Conservation (phyloP, 2,888 invertebrate species). For the Carcina quercana region DNA sequence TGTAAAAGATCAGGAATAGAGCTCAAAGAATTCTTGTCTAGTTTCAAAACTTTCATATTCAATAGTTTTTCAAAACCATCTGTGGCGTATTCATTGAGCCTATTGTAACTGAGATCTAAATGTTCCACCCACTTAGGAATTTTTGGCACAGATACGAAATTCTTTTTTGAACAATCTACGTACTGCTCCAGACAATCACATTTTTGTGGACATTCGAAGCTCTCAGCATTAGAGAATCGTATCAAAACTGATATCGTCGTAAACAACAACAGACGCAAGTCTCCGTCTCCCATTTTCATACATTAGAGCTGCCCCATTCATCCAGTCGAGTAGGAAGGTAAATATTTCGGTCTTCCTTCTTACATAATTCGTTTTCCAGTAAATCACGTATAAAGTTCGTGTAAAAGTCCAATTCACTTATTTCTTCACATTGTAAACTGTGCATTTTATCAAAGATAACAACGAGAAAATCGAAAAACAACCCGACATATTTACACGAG, state of each 20-base stretch:
- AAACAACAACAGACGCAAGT: constrained; percentile 63
- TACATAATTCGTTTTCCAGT: constrained; percentile 51
- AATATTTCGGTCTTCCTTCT: constrained; percentile 32
- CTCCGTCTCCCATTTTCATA: constrained; percentile 67
- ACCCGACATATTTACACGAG: constrained; percentile 46
- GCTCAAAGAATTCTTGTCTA: constrained; percentile 73
- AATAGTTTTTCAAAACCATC: constrained; percentile 46
- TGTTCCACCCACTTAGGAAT: constrained; percentile 85
- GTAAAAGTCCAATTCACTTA: constrained; percentile 32
- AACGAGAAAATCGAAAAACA: constrained; percentile 33
- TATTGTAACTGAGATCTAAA: constrained; percentile 77
- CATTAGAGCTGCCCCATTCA: constrained; percentile 54
- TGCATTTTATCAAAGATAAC: constrained; percentile 41
- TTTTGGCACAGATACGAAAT: constrained; percentile 80
- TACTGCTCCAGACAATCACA: constrained; percentile 83
- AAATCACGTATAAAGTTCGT: constrained; percentile 28
- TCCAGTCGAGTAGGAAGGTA: constrained; percentile 31
- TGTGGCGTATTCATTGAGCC: constrained; percentile 53
- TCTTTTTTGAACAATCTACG: constrained; percentile 84
- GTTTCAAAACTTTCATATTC: constrained; percentile 55
- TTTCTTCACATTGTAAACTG: constrained; percentile 30
- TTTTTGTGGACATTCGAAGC: constrained; percentile 76
- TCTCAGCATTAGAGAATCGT: constrained; percentile 47
- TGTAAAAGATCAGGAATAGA: constrained; percentile 71
- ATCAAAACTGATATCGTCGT: constrained; percentile 41